Evolutionary conservation across 64 coral and sea anemone genomes (phyloP), one percentile per base, ranked within the genome.

Genomic region (Actinia tenebrosa): DNA sequence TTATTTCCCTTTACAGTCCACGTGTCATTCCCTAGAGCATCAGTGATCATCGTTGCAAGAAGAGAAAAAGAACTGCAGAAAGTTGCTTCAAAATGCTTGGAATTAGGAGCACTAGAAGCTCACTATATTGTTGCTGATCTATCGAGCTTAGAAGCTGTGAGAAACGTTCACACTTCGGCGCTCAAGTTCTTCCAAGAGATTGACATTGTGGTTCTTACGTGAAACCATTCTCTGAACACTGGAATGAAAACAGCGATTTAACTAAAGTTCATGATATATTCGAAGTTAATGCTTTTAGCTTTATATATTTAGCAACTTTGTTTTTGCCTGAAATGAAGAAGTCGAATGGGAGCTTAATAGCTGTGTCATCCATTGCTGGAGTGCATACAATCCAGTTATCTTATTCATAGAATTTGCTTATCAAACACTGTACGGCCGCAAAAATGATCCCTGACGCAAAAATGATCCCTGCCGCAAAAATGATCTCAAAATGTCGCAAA

Each of bases 251-350:
- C 20, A 91, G 77, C 27, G 84, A 89, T 44, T 82, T 95, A 0
- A 83, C 78, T 44, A 89, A 81, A 78, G 83, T 95, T 80, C 93
- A 87, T 27, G 55, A 61, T 10, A 54, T 84, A 15, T 95, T 89
- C 92, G 87, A 87, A 19, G 94, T 95, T 25, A 92, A 95, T 22
- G 89, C 87, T 10, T 89, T 92, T 43, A 95, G 94, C 26, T 95
- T 92, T 64, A 95, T 95, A 17, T 92, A 92, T 25, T 84, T 95
- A 56, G 94, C 94, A 44, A 95, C 94, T 4, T 27, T 95, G 42
- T 77, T 91, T 22, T 84, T 95, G 18, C 64, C 94, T 44, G 87
- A 82, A 61, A 64, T 95, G 16, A 75, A 87, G 60, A 87, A 84
- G 56, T 91, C 83, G 26, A 86, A 88, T 84, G 94, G 94, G 1